Conservation (phyloP, 1,140 invertebrate genomes). For the Drosophila virilis region DNA sequence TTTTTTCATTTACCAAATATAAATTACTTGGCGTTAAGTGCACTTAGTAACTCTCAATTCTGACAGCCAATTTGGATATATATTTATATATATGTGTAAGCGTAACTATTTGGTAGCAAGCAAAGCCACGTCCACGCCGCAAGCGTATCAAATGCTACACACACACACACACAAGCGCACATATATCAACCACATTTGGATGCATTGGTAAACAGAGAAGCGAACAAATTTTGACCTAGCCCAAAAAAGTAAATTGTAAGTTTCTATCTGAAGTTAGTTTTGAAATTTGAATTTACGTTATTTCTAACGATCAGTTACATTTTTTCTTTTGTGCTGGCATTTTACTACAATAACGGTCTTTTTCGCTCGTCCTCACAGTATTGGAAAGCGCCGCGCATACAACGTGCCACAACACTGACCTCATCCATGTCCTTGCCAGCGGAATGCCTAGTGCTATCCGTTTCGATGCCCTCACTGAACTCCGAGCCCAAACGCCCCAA, state of each 20-base stretch:
- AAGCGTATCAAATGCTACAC: constrained; percentile 58
- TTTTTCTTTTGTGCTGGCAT: constrained; percentile 14
- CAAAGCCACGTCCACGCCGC: constrained; percentile 65
- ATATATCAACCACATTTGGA: constrained; percentile 73
- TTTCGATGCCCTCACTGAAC: constrained; percentile 82
- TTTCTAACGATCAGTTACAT: neutral
- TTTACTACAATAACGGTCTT: neutral
- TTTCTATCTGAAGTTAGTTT: constrained; percentile 67
- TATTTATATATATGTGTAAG: constrained; percentile 38
- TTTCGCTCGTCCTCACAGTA: constrained; percentile 49
- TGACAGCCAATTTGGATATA: constrained; percentile 54
- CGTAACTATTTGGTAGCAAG: constrained; percentile 30
- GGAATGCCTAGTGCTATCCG: constrained; percentile 81
- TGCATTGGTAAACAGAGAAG: constrained; percentile 69
- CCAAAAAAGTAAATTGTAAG: constrained; percentile 74
- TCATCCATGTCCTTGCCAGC: constrained; percentile 84
- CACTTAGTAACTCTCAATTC: constrained; percentile 64
- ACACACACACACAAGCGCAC: constrained; percentile 70
- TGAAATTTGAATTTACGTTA: constrained; percentile 10
- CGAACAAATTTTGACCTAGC: constrained; percentile 57
- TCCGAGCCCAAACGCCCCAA: constrained; percentile 77
- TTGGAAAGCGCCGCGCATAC: constrained; percentile 81
- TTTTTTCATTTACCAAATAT: constrained; percentile 76
- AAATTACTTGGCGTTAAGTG: constrained; percentile 43
- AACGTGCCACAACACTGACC: constrained; percentile 79